A percentile compares a stretch with the other conserved stretches of the same genome.
Evolutionary conservation across 2,113 vertebrate genomes (phyloP).

Genomic region (Scartelaos histophorus): DNA sequence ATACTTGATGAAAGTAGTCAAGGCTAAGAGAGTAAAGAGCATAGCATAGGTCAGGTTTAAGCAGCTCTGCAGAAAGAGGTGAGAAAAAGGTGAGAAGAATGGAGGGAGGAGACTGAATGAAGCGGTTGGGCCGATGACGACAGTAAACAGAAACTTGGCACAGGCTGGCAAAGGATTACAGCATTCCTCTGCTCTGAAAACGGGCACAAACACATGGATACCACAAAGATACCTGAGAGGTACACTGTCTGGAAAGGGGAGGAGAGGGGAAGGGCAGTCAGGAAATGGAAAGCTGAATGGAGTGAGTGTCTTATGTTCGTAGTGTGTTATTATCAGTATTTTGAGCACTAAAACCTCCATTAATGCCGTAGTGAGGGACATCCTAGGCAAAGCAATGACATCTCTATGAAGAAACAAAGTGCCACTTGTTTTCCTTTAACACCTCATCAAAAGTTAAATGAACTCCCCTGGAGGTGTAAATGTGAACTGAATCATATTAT

Average conservation of each 20-base stretch:
- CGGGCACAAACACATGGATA: constrained; percentile 15
- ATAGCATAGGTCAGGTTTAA: constrained; percentile 51
- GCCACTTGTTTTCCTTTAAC: too few species aligned
- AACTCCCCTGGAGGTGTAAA: too few species aligned
- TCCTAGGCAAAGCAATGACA: too few species aligned
- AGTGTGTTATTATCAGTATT: not conserved
- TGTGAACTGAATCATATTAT: too few species aligned
- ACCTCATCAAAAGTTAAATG: too few species aligned
- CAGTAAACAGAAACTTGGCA: constrained; percentile 81
- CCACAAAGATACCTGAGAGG: constrained; percentile 37
- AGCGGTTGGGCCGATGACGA: constrained; percentile 54
- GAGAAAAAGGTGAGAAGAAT: constrained; percentile 47
- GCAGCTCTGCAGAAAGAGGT: constrained; percentile 27
- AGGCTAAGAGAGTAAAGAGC: constrained; percentile 5
- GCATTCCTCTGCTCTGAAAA: constrained; percentile 55
- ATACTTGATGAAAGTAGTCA: constrained; percentile 47
- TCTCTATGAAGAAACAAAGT: too few species aligned
- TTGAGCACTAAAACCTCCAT: too few species aligned
- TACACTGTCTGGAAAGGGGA: not conserved
- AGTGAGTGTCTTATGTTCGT: not conserved
- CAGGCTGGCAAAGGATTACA: constrained; percentile 57
- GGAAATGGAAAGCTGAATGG: not conserved
- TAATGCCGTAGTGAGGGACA: too few species aligned
- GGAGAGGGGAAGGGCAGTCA: not conserved
- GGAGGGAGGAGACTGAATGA: constrained; percentile 62